Evolutionary conservation across 1,140 invertebrate species (phyloP), one percentile per base, ranked within the genome.

Genomic region (Bathynomus jamesi): DNA sequence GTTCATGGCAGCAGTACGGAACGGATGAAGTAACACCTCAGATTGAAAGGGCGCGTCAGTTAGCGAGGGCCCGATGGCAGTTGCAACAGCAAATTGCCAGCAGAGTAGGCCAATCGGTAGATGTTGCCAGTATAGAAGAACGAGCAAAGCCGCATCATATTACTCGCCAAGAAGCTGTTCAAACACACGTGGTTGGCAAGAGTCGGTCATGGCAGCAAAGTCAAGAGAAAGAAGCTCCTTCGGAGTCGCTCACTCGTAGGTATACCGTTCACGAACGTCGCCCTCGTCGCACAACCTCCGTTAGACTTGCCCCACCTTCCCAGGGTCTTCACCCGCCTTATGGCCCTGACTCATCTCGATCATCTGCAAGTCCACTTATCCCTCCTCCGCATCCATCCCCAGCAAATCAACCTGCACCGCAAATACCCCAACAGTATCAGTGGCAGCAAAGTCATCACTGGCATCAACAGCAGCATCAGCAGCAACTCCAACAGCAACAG

Each of bases 191-290:
- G 25, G 40, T 70, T 25, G 31, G 29, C n/a, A 70, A 70, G 29
- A 70, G 69, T 64, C 62, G 69, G 8, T 70, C 69, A n/a, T 70
- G 69, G 69, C 40, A 53, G 40, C 69, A 70, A 27, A 70, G 61
- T 17, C 69, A 70, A 17, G 69, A 70, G 21, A 28, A 61, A 24
- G 69, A 70, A 30, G 61, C 69, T 4, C 13, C 61, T 32, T 62
- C 60, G 7, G 69, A 65, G 32, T 29, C 69, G 0, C 62, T 70
- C 25, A 40, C 69, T 11, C 61, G 69, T 7, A 70, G 61, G 4
- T 70, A 70, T 24, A 70, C 69, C n/a, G 69, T 62, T 4, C 61
- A 70, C 61, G 69, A 70, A 28, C 69, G 62, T 31, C 61, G 69
- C 10, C 62, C 32, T 11, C 61, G 40, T 3, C 53, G 62, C 25